These are phyloP conservation scores for Euura lappo DNA, from an alignment of 1,140 invertebrate species.

Conservation along the genomic window DNA sequence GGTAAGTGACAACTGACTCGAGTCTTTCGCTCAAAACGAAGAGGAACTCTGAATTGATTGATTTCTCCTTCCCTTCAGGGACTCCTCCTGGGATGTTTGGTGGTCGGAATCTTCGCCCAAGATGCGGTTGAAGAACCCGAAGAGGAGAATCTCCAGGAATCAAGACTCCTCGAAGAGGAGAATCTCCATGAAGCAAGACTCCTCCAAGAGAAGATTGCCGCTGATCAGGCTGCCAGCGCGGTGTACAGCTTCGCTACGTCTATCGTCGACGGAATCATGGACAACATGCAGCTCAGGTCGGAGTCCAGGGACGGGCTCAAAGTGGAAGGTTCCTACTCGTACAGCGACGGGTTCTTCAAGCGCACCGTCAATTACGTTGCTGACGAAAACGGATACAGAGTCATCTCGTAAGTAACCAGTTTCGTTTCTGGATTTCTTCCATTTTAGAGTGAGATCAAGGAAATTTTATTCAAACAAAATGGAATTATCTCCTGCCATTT, in stretches of 20 bases:
- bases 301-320: slow-evolving; percentile 62
- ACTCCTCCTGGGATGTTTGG: neutral
- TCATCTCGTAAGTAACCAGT: slow-evolving; percentile 55
- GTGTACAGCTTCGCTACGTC: slow-evolving; percentile 60
- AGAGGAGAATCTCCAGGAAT: slow-evolving; percentile 12
- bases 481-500: too few relatives aligned
- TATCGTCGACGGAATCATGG: slow-evolving; percentile 62
- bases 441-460: slow-evolving; percentile 1
- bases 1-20: neutral
- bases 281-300: slow-evolving; percentile 53
- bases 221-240: slow-evolving; percentile 33
- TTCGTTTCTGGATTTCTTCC: neutral
- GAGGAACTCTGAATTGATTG: neutral
- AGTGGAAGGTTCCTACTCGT: slow-evolving; percentile 62
- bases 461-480: neutral
- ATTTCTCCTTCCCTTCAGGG: neutral
- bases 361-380: slow-evolving; percentile 64
- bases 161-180: slow-evolving; percentile 31
- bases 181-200: slow-evolving; percentile 30
- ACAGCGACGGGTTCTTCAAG: slow-evolving; percentile 63
- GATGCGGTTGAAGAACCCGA: neutral
- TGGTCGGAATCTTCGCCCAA: neutral
- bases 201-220: neutral
- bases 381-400: slow-evolving; percentile 66
- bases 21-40: neutral